These are phyloP conservation scores for Actenoides lindsayi DNA, from an alignment of 2,113 vertebrate genomes.

Conservation along the genomic window DNA sequence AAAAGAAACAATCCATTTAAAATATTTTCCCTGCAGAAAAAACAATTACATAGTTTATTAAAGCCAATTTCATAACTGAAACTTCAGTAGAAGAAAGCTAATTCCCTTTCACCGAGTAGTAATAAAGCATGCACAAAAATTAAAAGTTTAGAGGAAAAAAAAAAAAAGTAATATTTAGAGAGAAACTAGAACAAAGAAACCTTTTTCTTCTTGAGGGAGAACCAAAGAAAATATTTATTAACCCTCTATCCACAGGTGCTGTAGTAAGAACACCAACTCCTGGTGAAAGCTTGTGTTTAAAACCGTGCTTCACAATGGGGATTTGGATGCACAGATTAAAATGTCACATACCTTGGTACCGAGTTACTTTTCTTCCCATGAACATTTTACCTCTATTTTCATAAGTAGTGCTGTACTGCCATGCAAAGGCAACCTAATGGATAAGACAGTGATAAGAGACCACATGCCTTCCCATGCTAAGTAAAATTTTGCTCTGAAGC, in stretches of 20 bases:
- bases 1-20: conserved; percentile 24
- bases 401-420: background rate
- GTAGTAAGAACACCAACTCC: background rate
- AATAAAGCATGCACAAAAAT: conserved; percentile 31
- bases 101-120: conserved; percentile 1
- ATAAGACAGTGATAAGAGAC: fast-evolving
- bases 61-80: conserved; percentile 26
- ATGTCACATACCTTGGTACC: fast-evolving
- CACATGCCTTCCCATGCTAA: fast-evolving
- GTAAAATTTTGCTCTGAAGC: background rate
- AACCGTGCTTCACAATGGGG: fast-evolving
- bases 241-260: background rate
- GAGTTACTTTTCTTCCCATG: fast-evolving
- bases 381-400: background rate
- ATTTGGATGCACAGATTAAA: background rate
- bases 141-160: conserved; percentile 18
- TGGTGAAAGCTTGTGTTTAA: background rate
- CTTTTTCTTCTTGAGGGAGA: background rate
- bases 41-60: conserved; percentile 46
- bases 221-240: background rate
- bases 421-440: background rate
- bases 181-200: conserved; percentile 24
- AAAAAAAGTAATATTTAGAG: background rate
- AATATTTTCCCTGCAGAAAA: conserved; percentile 38
- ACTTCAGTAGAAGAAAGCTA: conserved; percentile 25